Base-by-base conservation (phyloP, 2,888 invertebrate species). In the Leptinotarsa tumamoca region DNA sequence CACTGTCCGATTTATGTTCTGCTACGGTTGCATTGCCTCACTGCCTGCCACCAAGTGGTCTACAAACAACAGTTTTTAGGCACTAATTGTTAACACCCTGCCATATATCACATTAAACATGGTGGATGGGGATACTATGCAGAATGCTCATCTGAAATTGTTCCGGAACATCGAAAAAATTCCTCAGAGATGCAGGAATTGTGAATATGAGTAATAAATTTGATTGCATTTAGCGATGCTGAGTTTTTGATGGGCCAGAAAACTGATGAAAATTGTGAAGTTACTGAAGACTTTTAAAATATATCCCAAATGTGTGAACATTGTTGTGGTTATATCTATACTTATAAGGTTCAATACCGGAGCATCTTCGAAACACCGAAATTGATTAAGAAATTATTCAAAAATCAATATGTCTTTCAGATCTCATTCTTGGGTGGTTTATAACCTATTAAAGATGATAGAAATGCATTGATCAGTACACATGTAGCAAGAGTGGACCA, bases 1-100 rank as follows among this genome's bases (percentile, higher is more conserved):
- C 87, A 86, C 86, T 85, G 86, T 86, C 87, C 86, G 87, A 87
- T 86, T 87, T 86, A 85, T 85, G 82, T 81, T 78, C 81, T 80
- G 79, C 81, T 81, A 78, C 80, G 79, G 81, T 80, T 81, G 82
- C 81, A 80, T 72, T 82, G 78, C 80, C 79, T 81, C 82, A 82
- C 77, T 74, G 75, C 67, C 77, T 78, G 79, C 79, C 77, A 78
- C 82, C 80, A 80, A 82, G 81, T 82, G 81, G 82, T 80, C 80
- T 81, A 82, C 82, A 81, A 83, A 83, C 83, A 81, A 82, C 83
- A 83, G 79, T 83, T 83, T 83, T 83, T 82, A 79, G 82, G 81
- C 83, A 80, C 80, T 83, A 83, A 83, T 83, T 83, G 83, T 83
- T 82, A 81, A 83, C 83, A 81, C 81, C 79, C 79, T 76, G 79